phyloP scores from a whole-genome alignment of 92 coral and sea anemone species.

The Epizoanthus stellaris region DNA sequence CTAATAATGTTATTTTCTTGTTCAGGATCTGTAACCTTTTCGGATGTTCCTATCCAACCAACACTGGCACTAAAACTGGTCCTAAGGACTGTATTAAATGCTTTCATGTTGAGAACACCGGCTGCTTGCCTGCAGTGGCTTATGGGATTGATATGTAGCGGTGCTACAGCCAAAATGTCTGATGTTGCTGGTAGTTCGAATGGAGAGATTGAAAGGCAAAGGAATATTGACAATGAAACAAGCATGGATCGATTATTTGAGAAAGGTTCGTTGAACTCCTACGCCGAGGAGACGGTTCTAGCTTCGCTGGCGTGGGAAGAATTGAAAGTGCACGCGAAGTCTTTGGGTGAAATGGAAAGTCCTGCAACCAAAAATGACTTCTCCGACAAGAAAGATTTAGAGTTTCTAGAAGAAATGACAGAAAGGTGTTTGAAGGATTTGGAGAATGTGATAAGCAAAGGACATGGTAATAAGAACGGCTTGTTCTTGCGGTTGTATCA shows the following conservation, averaged over 20 bases:
- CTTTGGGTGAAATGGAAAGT: no score
- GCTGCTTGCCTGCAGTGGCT: constrained; percentile 24
- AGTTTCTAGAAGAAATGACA: not conserved
- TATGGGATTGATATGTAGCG: constrained; percentile 3
- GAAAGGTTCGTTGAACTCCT: no score
- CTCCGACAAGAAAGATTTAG: no score
- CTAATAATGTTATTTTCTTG: not conserved
- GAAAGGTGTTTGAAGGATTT: constrained; percentile 15
- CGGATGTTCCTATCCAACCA: constrained; percentile 15
- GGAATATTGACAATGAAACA: no score
- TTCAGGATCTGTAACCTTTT: constrained; percentile 7
- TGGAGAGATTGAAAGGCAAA: no score
- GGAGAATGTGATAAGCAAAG: not conserved
- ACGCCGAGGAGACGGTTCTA: no score
- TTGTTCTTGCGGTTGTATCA: constrained; percentile 16
- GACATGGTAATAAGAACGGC: not conserved
- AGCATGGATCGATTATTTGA: no score
- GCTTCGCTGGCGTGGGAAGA: no score
- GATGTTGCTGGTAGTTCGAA: no score
- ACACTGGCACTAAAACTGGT: constrained; percentile 23
- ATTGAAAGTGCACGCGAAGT: no score
- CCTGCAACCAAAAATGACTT: no score
- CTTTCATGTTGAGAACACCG: constrained; percentile 4
- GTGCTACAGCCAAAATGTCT: not conserved
- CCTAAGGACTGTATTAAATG: not conserved